These are phyloP conservation scores for Wasmannia auropunctata DNA, from an alignment of 1,140 invertebrate species.

Conservation along the genomic window DNA sequence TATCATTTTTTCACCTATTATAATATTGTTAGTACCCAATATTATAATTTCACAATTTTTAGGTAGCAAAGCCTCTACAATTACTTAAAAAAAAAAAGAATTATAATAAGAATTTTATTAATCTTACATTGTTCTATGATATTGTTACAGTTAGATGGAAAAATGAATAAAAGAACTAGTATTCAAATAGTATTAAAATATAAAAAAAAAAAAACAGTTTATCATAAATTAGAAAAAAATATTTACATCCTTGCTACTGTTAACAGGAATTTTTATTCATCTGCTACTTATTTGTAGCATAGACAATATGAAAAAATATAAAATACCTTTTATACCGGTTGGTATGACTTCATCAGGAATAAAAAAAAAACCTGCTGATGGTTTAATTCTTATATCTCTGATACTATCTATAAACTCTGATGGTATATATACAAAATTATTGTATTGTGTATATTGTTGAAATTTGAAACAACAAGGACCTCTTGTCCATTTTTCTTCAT, in stretches of 20 bases:
- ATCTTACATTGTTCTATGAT: neutral
- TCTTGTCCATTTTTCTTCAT: slow-evolving; percentile 67
- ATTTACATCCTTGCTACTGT: neutral
- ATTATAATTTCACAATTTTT: slow-evolving; percentile 53
- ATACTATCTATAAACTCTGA: slow-evolving; percentile 25
- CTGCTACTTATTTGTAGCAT: neutral
- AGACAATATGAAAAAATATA: neutral
- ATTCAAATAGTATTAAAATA: too few relatives aligned
- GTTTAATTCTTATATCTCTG: slow-evolving; percentile 73
- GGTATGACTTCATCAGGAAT: neutral
- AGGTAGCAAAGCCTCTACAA: slow-evolving; percentile 67
- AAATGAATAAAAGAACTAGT: slow-evolving; percentile 1
- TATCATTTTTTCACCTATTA: slow-evolving; percentile 66
- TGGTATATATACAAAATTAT: too few relatives aligned
- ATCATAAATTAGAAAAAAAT: neutral
- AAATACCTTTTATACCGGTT: neutral
- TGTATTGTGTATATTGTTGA: neutral
- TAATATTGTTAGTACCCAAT: slow-evolving; percentile 49
- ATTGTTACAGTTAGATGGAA: too few relatives aligned
- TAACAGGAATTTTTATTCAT: neutral
- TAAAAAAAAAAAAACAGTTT: neutral
- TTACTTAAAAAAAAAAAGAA: slow-evolving; percentile 55
- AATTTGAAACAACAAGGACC: slow-evolving; percentile 49
- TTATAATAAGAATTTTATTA: too few relatives aligned
- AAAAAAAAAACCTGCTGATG: slow-evolving; percentile 73